These are phyloP conservation scores for Oeneis ivallda DNA, from an alignment of 2,888 invertebrate genomes.

Conservation along the genomic window DNA sequence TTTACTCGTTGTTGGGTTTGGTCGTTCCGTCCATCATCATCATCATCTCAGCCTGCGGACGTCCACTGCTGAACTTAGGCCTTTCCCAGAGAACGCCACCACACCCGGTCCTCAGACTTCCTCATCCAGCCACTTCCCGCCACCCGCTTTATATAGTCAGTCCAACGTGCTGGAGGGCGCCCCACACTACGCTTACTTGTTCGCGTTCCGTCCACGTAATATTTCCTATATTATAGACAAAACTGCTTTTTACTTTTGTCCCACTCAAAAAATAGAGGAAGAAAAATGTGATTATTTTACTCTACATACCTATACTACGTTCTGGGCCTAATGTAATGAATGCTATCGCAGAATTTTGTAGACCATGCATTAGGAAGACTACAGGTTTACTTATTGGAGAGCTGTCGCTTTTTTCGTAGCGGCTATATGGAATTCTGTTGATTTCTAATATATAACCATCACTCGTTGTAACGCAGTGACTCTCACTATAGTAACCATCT, in stretches of 20 bases:
- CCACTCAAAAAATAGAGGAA: not conserved
- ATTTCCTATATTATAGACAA: not conserved
- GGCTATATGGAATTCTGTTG: slow-evolving; percentile 49
- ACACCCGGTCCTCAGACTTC: too few relatives aligned
- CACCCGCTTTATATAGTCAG: too few relatives aligned
- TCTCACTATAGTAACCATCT: slow-evolving; percentile 48
- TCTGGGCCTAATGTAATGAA: slow-evolving; percentile 43
- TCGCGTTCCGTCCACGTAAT: too few relatives aligned
- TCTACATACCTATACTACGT: slow-evolving; percentile 44
- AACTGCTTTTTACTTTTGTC: not conserved
- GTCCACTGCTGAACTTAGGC: too few relatives aligned
- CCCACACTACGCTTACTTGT: too few relatives aligned
- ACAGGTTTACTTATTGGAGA: slow-evolving; percentile 39
- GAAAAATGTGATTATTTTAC: not conserved
- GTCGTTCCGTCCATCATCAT: too few relatives aligned
- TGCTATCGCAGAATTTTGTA: slow-evolving; percentile 44
- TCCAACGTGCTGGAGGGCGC: too few relatives aligned
- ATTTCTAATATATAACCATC: slow-evolving; percentile 53
- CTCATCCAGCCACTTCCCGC: too few relatives aligned
- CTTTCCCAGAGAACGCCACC: too few relatives aligned
- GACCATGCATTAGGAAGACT: slow-evolving; percentile 51
- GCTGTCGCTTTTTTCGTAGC: slow-evolving; percentile 28
- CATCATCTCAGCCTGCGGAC: too few relatives aligned
- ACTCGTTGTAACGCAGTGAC: slow-evolving; percentile 44
- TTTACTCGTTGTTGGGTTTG: not conserved